phyloP scores from a whole-genome alignment of 2,888 invertebrate species.

The Lithosia quadra region DNA sequence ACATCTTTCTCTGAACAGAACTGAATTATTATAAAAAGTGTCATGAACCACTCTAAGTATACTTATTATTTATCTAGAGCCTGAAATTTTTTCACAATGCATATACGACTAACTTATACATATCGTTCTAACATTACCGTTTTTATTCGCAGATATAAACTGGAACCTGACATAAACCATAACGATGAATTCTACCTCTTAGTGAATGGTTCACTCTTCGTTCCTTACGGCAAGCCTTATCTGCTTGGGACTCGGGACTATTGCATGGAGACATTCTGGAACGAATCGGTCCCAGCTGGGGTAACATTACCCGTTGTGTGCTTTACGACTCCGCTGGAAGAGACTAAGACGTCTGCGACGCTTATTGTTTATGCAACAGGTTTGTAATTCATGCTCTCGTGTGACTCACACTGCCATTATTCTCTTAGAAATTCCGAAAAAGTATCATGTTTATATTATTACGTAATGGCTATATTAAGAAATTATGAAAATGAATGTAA shows the following conservation, averaged over 20 bases:
- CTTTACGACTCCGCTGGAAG: conserved; percentile 71
- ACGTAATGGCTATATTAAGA: neutral
- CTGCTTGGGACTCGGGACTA: conserved; percentile 84
- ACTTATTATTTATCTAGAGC: neutral
- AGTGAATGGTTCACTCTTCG: conserved; percentile 87
- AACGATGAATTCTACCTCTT: conserved; percentile 87
- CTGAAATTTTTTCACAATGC: neutral
- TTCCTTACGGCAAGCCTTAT: conserved; percentile 78
- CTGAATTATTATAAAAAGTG: too few relatives aligned
- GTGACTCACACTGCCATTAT: neutral
- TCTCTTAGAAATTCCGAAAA: neutral
- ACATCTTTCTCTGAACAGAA: too few relatives aligned
- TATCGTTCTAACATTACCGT: neutral
- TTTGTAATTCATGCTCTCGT: conserved; percentile 42
- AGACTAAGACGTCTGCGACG: conserved; percentile 71
- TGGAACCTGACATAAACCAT: conserved; percentile 80
- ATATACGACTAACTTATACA: neutral
- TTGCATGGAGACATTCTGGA: conserved; percentile 88
- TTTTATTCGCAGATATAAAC: conserved; percentile 79
- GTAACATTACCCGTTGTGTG: conserved; percentile 86
- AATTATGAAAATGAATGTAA: too few relatives aligned
- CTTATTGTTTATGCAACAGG: conserved; percentile 79
- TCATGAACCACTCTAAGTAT: neutral
- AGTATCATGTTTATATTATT: neutral
- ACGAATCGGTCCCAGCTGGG: conserved; percentile 75